Percentiles rank a stretch among this genome's conserved stretches.
phyloP scores from a whole-genome alignment of 2,113 vertebrate species.

The Pituophis catenifer region DNA sequence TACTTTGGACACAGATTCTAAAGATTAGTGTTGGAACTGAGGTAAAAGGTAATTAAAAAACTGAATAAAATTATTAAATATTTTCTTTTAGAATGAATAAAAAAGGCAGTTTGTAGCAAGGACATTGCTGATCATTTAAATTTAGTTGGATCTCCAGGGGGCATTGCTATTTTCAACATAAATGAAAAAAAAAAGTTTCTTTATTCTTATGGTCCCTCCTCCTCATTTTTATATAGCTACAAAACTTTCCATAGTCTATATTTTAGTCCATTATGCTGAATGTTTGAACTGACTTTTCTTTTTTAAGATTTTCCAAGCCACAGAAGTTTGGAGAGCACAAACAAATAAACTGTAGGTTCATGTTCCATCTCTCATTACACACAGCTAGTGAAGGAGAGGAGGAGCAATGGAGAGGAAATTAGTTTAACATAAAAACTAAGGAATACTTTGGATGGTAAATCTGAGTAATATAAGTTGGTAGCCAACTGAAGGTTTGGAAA shows the following conservation, averaged over 20 bases:
- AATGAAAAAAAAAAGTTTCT: neutral
- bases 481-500: neutral
- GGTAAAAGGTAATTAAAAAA: neutral
- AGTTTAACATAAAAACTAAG: neutral
- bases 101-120: neutral
- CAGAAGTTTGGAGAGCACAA: neutral
- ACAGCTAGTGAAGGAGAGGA: neutral
- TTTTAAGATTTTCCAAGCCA: neutral
- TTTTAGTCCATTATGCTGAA: neutral
- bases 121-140: neutral
- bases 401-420: neutral
- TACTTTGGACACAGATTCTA: neutral
- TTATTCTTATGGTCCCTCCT: neutral
- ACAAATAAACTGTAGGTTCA: neutral
- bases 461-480: neutral
- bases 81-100: neutral
- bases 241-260: neutral
- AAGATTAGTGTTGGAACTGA: neutral
- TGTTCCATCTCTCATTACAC: neutral
- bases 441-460: neutral
- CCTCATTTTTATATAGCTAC: neutral
- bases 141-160: neutral
- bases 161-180: neutral
- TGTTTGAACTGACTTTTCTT: neutral
- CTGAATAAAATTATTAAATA: neutral